Percentiles rank a stretch among this genome's conserved stretches.
phyloP scores from a whole-genome alignment of 2,113 vertebrate species.

The Pelusios castaneus region DNA sequence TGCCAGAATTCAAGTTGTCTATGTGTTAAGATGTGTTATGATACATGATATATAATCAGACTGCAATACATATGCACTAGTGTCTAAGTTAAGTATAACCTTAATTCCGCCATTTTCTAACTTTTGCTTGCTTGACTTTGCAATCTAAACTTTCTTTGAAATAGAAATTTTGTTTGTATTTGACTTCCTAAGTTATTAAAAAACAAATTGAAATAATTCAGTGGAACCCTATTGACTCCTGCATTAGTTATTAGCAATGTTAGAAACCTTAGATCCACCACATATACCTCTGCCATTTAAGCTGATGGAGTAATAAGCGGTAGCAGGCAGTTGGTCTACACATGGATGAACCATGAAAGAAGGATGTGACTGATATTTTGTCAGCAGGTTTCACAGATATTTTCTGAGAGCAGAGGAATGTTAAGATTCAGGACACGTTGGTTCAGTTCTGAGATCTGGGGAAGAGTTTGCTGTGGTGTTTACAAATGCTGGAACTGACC shows the following conservation, averaged over 20 bases:
- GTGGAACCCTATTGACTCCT: background rate
- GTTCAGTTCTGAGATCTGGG: background rate
- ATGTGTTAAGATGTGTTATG: background rate
- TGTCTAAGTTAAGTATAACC: conserved; percentile 3
- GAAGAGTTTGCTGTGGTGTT: background rate
- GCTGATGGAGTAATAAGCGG: background rate
- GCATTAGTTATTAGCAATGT: background rate
- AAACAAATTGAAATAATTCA: background rate
- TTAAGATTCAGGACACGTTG: background rate
- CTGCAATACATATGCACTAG: background rate
- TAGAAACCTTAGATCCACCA: background rate
- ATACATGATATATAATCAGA: background rate
- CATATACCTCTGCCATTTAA: background rate
- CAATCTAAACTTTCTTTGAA: background rate
- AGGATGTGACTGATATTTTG: background rate
- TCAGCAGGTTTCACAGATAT: background rate
- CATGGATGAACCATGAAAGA: background rate
- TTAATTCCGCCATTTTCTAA: background rate
- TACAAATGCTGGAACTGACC: background rate
- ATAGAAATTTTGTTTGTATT: background rate
- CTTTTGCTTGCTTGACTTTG: conserved; percentile 4
- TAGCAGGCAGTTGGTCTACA: background rate
- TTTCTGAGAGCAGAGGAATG: background rate
- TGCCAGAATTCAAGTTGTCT: background rate
- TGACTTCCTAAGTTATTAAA: background rate